phyloP scores from a whole-genome alignment of 2,113 vertebrate genomes.

The Crotalus helleri region DNA sequence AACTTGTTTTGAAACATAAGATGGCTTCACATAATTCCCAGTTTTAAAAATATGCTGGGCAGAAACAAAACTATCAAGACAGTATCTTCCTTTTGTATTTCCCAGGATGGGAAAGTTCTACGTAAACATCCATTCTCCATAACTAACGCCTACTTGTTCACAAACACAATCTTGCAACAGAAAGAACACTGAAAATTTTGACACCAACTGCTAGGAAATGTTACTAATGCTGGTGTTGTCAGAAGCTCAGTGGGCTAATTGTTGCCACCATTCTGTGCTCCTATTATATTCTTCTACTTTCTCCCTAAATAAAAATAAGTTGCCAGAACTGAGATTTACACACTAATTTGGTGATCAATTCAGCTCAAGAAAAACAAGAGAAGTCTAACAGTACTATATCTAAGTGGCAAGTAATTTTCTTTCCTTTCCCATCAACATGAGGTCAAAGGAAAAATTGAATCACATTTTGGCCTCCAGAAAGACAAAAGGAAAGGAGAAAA shows the following conservation, averaged over 20 bases:
- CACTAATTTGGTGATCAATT: not conserved
- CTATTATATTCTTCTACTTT: slow-evolving; percentile 21
- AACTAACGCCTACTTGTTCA: slow-evolving; percentile 33
- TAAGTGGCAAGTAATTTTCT: not conserved
- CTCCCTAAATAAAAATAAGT: slow-evolving; percentile 6
- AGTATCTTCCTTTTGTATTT: slow-evolving; percentile 39
- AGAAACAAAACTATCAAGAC: slow-evolving; percentile 19
- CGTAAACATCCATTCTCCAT: slow-evolving; percentile 52
- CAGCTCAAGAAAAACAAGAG: not conserved
- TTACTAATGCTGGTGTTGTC: slow-evolving; percentile 42
- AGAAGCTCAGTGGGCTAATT: slow-evolving; percentile 47
- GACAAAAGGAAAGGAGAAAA: not conserved
- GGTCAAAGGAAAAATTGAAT: not conserved
- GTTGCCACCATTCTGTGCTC: slow-evolving; percentile 31
- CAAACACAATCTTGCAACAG: slow-evolving; percentile 59
- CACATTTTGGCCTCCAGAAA: not conserved
- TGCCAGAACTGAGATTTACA: not conserved
- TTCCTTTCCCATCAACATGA: not conserved
- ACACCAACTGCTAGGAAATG: slow-evolving; percentile 29
- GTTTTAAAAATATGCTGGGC: not conserved
- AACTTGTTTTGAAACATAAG: slow-evolving; percentile 36
- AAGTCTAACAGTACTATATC: not conserved
- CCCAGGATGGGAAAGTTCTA: slow-evolving; percentile 34
- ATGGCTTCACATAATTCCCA: slow-evolving; percentile 46
- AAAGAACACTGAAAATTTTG: slow-evolving; percentile 41